These are phyloP conservation scores for Muraenolepis orangiensis DNA, from an alignment of 2,797 vertebrate species.

Conservation along the genomic window DNA sequence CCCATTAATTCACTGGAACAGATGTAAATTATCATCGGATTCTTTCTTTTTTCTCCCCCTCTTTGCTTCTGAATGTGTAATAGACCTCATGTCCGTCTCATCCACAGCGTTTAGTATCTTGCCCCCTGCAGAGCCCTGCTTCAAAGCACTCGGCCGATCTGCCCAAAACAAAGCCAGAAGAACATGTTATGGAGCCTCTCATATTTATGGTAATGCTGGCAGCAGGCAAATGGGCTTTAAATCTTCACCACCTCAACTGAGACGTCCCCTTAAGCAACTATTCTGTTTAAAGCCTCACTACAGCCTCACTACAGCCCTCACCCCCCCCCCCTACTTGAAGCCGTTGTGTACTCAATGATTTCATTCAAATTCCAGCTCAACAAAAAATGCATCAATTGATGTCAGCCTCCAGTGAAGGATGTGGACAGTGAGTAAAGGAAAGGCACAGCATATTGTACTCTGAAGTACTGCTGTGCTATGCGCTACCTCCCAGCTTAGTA, in stretches of 20 bases:
- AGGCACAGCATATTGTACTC: conserved; percentile 15
- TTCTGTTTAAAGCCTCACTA: not conserved
- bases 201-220: conserved; percentile 84
- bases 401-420: not conserved
- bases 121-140: conserved; percentile 92
- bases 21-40: conserved; percentile 99
- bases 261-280: too few species aligned
- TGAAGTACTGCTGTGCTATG: conserved; percentile 28
- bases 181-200: conserved; percentile 86
- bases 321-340: not conserved
- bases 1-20: conserved; percentile 98
- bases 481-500: too few species aligned
- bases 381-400: not conserved
- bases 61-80: conserved; percentile 88
- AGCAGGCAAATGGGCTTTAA: conserved; percentile 73
- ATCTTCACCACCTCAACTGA: conserved; percentile 32
- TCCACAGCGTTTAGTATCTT: conserved; percentile 87
- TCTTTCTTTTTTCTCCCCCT: conserved; percentile 75
- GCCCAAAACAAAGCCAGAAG: conserved; percentile 90
- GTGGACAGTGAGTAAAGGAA: conserved; percentile 13
- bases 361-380: not conserved
- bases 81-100: conserved; percentile 84
- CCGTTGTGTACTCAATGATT: conserved; percentile 1
- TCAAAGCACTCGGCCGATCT: conserved; percentile 94
- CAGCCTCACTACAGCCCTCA: not conserved